A percentile compares a stretch with the other conserved stretches of the same genome.
These are phyloP conservation scores for Thereuonema tuberculata DNA, from an alignment of 1,140 invertebrate species.

Conservation along the genomic window DNA sequence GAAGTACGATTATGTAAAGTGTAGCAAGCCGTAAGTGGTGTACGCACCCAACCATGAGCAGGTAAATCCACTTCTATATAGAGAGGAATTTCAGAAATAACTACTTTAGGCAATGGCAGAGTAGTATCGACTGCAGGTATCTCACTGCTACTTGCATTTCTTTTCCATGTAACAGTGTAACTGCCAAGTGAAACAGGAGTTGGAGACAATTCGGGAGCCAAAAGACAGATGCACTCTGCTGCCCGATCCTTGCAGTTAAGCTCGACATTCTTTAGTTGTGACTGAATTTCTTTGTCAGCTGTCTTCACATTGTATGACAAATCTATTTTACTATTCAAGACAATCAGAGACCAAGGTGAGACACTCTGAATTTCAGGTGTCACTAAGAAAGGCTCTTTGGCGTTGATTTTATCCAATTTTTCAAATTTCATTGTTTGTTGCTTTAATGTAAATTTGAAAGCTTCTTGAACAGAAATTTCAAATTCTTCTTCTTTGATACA, in stretches of 20 bases:
- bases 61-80: constrained; percentile 55
- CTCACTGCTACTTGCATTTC: too few relatives aligned
- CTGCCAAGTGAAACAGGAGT: constrained; percentile 40
- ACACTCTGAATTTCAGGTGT: constrained; percentile 29
- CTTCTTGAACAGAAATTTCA: constrained; percentile 25
- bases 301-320: too few relatives aligned
- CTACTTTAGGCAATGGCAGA: constrained; percentile 31
- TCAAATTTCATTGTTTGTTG: constrained; percentile 28
- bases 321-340: too few relatives aligned
- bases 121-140: constrained; percentile 28
- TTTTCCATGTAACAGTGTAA: constrained; percentile 59
- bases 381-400: constrained; percentile 29
- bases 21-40: constrained; percentile 44
- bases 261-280: too few relatives aligned
- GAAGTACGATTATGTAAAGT: constrained; percentile 54
- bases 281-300: not conserved
- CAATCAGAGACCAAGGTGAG: constrained; percentile 29
- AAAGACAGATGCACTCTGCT: constrained; percentile 31
- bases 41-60: constrained; percentile 54
- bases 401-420: constrained; percentile 12
- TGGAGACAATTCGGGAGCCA: constrained; percentile 20
- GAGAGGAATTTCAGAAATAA: constrained; percentile 48
- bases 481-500: constrained; percentile 29
- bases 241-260: constrained; percentile 30
- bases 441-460: constrained; percentile 31